Conservation (phyloP, 2,113 vertebrate species). For the Astatoreochromis straeleni region DNA sequence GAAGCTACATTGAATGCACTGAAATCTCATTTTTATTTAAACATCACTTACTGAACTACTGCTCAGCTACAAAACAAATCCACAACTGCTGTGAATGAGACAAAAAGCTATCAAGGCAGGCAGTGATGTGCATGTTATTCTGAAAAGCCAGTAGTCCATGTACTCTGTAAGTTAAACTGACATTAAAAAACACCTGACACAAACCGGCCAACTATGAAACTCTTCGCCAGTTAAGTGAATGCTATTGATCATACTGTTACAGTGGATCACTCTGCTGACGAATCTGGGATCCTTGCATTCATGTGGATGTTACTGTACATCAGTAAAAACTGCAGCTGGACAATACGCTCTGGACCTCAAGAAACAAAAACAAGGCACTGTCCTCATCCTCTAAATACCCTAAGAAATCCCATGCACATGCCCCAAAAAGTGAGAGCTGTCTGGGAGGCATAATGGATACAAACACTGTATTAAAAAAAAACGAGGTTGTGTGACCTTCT, state of each 20-base stretch:
- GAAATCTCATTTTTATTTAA: background rate
- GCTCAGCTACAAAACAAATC: background rate
- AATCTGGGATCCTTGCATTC: background rate
- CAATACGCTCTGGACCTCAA: background rate
- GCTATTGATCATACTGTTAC: background rate
- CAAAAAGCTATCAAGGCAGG: background rate
- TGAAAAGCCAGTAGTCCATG: background rate
- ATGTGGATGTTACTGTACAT: background rate
- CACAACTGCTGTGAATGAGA: background rate
- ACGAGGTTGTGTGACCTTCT: background rate
- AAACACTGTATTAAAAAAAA: background rate
- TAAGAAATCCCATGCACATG: background rate
- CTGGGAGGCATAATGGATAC: background rate
- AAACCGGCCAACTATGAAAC: background rate
- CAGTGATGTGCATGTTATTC: background rate
- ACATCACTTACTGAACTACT: background rate
- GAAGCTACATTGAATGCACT: background rate
- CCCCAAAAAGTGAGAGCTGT: background rate
- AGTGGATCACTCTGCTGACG: background rate
- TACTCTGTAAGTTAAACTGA: background rate
- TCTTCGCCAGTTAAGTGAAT: background rate
- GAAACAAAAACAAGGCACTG: background rate
- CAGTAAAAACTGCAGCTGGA: background rate
- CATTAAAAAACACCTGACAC: background rate
- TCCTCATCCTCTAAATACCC: background rate